Conservation (phyloP, 1,140 invertebrate genomes). For the Aplysia californica region DNA sequence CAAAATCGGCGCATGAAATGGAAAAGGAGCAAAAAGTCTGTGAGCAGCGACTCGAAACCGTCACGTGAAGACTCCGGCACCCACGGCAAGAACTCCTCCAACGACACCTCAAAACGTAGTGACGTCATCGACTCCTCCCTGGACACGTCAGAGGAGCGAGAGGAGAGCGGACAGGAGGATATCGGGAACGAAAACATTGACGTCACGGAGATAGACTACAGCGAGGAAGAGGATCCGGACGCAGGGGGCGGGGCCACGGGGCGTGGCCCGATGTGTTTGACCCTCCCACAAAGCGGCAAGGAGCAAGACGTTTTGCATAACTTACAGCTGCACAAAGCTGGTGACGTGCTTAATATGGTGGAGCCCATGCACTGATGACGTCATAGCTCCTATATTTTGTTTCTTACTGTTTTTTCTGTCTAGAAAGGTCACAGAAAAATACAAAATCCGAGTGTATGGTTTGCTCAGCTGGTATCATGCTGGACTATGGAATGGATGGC, state of each 20-base stretch:
- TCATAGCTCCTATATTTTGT: too few relatives aligned
- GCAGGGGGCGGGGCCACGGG: not conserved
- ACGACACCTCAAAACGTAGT: slow-evolving; percentile 15
- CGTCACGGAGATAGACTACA: slow-evolving; percentile 43
- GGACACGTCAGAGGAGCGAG: slow-evolving; percentile 30
- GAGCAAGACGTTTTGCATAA: slow-evolving; percentile 15
- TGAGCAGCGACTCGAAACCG: slow-evolving; percentile 41
- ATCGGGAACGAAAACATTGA: slow-evolving; percentile 50
- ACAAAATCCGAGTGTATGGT: too few relatives aligned
- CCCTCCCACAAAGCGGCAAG: not conserved
- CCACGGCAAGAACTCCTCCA: slow-evolving; percentile 24
- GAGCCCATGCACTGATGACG: slow-evolving; percentile 25
- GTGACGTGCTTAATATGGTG: slow-evolving; percentile 16
- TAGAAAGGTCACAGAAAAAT: too few relatives aligned
- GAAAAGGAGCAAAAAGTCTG: slow-evolving; percentile 77
- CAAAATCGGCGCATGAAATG: slow-evolving; percentile 96
- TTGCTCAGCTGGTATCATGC: too few relatives aligned
- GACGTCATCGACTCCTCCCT: slow-evolving; percentile 7
- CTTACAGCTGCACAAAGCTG: slow-evolving; percentile 17
- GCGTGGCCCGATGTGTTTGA: too few relatives aligned
- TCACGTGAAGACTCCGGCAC: slow-evolving; percentile 31
- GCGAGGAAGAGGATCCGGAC: slow-evolving; percentile 34
- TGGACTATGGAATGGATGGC: too few relatives aligned
- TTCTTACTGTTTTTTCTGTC: too few relatives aligned
- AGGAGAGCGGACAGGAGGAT: slow-evolving; percentile 43